These are phyloP conservation scores for Crypturellus tataupa DNA, from an alignment of 2,797 vertebrate species.

Conservation along the genomic window DNA sequence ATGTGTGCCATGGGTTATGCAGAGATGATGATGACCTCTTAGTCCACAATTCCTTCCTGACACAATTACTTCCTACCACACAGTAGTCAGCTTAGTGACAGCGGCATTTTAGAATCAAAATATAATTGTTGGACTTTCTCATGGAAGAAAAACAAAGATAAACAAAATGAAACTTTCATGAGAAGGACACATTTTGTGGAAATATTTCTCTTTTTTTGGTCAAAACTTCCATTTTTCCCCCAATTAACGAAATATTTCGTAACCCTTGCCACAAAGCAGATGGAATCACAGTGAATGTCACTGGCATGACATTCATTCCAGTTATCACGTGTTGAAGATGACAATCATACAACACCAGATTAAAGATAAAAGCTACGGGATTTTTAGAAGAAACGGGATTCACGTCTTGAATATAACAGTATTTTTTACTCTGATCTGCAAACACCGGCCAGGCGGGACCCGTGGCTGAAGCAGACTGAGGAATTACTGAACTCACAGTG, in stretches of 20 bases:
- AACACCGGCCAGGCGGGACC: not conserved
- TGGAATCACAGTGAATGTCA: not conserved
- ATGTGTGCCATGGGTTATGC: accelerated
- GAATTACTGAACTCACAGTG: too few species aligned
- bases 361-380: not conserved
- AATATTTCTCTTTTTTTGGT: not conserved
- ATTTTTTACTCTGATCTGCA: not conserved
- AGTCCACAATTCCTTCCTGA: not conserved
- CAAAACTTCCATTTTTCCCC: too few species aligned
- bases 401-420: not conserved
- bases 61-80: too few species aligned
- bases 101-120: too few species aligned
- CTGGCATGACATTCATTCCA: not conserved
- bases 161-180: not conserved
- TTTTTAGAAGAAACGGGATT: not conserved
- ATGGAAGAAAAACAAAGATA: not conserved
- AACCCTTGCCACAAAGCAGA: not conserved
- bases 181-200: not conserved
- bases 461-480: too few species aligned
- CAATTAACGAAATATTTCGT: not conserved
- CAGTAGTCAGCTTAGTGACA: too few species aligned
- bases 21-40: not conserved
- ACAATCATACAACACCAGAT: not conserved
- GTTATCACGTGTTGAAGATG: not conserved
- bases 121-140: too few species aligned